Conservation (phyloP, 2,888 invertebrate species). For the Yponomeuta evonymella region DNA sequence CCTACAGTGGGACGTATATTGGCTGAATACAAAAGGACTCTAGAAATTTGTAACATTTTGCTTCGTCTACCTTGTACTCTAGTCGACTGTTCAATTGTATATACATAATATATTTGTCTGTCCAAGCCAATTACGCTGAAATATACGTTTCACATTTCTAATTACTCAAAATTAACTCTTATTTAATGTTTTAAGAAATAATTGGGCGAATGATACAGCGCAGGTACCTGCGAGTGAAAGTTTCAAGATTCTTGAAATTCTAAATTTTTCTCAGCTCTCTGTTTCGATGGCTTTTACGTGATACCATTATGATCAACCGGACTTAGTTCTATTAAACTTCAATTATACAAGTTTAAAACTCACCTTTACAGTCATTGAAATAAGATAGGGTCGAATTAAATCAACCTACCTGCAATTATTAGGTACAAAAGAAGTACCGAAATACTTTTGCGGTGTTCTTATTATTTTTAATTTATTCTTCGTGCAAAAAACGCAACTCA, state of each 20-base stretch:
- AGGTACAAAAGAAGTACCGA: neutral
- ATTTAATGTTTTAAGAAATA: neutral
- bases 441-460: neutral
- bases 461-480: neutral
- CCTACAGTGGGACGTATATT: too few species aligned
- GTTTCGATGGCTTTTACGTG: too few species aligned
- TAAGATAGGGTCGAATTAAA: neutral
- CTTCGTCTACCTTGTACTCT: too few species aligned
- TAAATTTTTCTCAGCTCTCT: neutral
- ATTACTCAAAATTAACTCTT: neutral
- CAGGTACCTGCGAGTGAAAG: neutral
- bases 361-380: too few species aligned
- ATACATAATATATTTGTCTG: too few species aligned
- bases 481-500: neutral
- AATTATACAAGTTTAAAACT: too few species aligned
- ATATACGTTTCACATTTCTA: neutral
- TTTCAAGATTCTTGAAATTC: neutral
- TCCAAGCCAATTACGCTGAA: neutral
- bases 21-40: too few species aligned
- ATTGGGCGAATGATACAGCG: neutral
- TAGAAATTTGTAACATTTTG: too few species aligned
- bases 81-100: too few species aligned
- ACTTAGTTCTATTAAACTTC: too few species aligned
- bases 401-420: neutral
- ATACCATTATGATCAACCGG: too few species aligned